Evolutionary conservation across 1,140 invertebrate species (phyloP).

Genomic region (Liolophura sinensis): DNA sequence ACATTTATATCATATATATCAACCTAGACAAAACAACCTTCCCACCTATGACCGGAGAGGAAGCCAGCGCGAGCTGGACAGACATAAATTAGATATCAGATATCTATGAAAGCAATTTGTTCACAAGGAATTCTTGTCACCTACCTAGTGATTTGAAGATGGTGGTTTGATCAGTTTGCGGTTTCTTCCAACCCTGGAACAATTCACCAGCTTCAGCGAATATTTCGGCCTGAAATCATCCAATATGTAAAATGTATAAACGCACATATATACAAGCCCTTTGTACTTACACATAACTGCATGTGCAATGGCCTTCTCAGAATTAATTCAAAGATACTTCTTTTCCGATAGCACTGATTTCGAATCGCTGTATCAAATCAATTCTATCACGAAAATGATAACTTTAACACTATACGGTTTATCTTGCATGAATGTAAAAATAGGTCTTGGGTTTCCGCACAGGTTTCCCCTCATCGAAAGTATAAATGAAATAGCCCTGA

Average conservation of each 20-base stretch:
- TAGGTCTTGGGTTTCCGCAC: too few species aligned
- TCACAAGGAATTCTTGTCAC: constrained; percentile 6
- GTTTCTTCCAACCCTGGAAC: constrained; percentile 39
- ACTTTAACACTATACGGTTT: too few species aligned
- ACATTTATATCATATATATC: neutral
- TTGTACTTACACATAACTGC: neutral
- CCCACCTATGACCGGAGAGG: neutral
- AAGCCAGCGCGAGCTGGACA: neutral
- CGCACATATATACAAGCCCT: neutral
- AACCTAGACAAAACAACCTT: neutral
- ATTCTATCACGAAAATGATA: too few species aligned
- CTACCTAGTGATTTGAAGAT: constrained; percentile 59
- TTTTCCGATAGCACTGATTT: too few species aligned
- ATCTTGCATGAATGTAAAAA: too few species aligned
- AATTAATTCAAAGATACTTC: too few species aligned
- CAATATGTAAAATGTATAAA: neutral
- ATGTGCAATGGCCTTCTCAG: neutral
- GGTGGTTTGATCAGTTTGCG: constrained; percentile 39
- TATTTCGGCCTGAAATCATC: constrained; percentile 42
- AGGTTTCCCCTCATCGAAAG: too few species aligned
- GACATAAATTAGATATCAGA: neutral
- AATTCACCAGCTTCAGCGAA: constrained; percentile 58
- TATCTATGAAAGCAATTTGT: constrained; percentile 1
- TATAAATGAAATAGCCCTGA: too few species aligned
- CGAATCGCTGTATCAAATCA: too few species aligned